Percentiles rank a stretch among this genome's conserved stretches.
These are phyloP conservation scores for Lycodopsis pacificus DNA, from an alignment of 2,797 vertebrate genomes.

Conservation along the genomic window DNA sequence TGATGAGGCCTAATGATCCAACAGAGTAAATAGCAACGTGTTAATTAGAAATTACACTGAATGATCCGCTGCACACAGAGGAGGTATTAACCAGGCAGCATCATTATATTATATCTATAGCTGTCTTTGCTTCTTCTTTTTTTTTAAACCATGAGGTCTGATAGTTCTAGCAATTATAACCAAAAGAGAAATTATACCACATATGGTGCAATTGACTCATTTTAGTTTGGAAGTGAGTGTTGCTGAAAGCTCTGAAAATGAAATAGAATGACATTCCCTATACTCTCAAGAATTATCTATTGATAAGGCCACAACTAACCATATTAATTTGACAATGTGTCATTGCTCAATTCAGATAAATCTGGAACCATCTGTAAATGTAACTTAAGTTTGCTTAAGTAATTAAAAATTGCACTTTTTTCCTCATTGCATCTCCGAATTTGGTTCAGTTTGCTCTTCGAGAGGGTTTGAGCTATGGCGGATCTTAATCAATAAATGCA, in stretches of 20 bases:
- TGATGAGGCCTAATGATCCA: constrained; percentile 85
- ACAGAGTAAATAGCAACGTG: constrained; percentile 86
- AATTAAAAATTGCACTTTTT: not conserved
- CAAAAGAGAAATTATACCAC: constrained; percentile 11
- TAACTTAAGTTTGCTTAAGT: not conserved
- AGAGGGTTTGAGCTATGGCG: not conserved
- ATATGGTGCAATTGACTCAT: constrained; percentile 7
- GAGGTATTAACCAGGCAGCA: constrained; percentile 69
- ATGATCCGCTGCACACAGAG: constrained; percentile 82
- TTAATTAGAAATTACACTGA: constrained; percentile 87
- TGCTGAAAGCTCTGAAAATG: constrained; percentile 1
- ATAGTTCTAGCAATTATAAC: constrained; percentile 36
- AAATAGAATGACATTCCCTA: not conserved
- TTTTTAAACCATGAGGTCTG: constrained; percentile 36
- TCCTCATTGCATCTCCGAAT: not conserved
- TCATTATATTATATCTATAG: constrained; percentile 61
- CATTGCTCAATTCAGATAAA: not conserved
- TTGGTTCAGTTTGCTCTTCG: constrained; percentile 7
- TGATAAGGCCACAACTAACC: not conserved
- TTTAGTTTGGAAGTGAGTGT: not conserved
- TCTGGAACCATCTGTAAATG: not conserved
- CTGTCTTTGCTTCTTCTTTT: constrained; percentile 23
- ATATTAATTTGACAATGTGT: not conserved
- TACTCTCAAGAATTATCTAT: not conserved
- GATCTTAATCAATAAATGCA: constrained; percentile 2